Percentiles rank a stretch among this genome's conserved stretches.
Conservation (phyloP, 1,140 invertebrate species). For the Drosophila miranda region DNA sequence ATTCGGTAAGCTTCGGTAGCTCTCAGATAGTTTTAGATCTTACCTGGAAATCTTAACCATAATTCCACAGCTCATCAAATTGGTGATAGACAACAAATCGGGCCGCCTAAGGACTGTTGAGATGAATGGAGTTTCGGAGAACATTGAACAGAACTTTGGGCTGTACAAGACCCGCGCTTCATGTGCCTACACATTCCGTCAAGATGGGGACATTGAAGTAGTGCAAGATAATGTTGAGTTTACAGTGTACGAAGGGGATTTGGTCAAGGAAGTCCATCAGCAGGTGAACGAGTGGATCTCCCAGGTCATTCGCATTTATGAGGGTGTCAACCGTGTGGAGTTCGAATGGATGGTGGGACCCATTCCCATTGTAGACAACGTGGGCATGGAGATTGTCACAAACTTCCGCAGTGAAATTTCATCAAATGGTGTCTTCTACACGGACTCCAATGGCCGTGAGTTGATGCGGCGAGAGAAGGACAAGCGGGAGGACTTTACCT, state of each 20-base stretch:
- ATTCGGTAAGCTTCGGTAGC: conserved; percentile 40
- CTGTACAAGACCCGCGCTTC: conserved; percentile 90
- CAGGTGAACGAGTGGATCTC: conserved; percentile 89
- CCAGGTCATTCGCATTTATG: conserved; percentile 91
- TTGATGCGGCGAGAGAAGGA: conserved; percentile 89
- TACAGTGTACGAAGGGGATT: conserved; percentile 84
- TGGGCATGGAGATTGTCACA: conserved; percentile 93
- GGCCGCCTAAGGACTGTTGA: conserved; percentile 85
- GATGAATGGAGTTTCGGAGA: conserved; percentile 76
- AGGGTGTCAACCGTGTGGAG: conserved; percentile 87
- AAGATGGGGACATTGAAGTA: conserved; percentile 82
- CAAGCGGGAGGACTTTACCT: conserved; percentile 89
- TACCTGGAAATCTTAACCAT: too few relatives aligned
- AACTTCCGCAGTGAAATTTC: conserved; percentile 87
- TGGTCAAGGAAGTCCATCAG: conserved; percentile 94
- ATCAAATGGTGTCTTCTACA: conserved; percentile 90
- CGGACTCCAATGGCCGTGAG: conserved; percentile 97
- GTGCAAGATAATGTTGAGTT: conserved; percentile 82
- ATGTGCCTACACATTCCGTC: conserved; percentile 94
- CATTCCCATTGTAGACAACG: conserved; percentile 90
- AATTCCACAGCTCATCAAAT: conserved; percentile 40
- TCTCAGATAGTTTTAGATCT: background rate
- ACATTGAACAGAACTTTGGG: conserved; percentile 86
- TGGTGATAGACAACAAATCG: conserved; percentile 33
- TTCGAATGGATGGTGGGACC: conserved; percentile 97